phyloP scores from a whole-genome alignment of 2,797 vertebrate species.

The Spizella passerina region DNA sequence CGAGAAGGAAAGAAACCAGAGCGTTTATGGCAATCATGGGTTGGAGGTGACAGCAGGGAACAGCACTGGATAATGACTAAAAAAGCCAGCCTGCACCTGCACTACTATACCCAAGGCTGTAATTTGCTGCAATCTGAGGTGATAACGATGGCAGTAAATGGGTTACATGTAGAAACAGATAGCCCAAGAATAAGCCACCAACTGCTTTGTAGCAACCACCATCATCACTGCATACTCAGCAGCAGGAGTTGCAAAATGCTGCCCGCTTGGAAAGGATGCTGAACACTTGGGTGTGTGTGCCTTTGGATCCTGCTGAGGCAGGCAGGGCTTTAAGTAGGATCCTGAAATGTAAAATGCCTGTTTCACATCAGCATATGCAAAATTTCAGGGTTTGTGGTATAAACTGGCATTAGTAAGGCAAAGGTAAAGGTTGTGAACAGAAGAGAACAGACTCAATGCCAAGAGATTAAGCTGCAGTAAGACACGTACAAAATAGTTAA shows the following conservation, averaged over 20 bases:
- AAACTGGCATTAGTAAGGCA: background rate
- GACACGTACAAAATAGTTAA: background rate
- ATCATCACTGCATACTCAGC: slow-evolving; percentile 59
- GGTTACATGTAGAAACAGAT: slow-evolving; percentile 71
- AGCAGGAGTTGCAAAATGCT: slow-evolving; percentile 39
- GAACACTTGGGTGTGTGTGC: background rate
- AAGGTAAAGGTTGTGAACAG: background rate
- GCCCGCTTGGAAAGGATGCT: slow-evolving; percentile 1
- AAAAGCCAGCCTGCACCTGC: slow-evolving; percentile 65
- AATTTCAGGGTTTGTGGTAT: background rate
- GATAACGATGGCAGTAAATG: slow-evolving; percentile 70
- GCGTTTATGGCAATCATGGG: slow-evolving; percentile 24
- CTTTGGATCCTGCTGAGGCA: slow-evolving; percentile 10
- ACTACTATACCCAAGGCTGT: slow-evolving; percentile 56
- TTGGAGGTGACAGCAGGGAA: slow-evolving; percentile 30
- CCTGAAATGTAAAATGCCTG: background rate
- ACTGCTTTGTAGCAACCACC: slow-evolving; percentile 77
- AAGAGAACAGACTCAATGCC: background rate
- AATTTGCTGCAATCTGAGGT: slow-evolving; percentile 70
- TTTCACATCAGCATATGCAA: background rate
- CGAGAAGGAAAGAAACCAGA: slow-evolving; percentile 35
- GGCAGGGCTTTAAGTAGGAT: background rate
- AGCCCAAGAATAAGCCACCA: slow-evolving; percentile 84
- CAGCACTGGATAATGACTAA: slow-evolving; percentile 63
- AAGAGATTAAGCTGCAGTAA: background rate